These are phyloP conservation scores for Casuarius casuarius DNA, from an alignment of 2,113 vertebrate species.

Conservation along the genomic window DNA sequence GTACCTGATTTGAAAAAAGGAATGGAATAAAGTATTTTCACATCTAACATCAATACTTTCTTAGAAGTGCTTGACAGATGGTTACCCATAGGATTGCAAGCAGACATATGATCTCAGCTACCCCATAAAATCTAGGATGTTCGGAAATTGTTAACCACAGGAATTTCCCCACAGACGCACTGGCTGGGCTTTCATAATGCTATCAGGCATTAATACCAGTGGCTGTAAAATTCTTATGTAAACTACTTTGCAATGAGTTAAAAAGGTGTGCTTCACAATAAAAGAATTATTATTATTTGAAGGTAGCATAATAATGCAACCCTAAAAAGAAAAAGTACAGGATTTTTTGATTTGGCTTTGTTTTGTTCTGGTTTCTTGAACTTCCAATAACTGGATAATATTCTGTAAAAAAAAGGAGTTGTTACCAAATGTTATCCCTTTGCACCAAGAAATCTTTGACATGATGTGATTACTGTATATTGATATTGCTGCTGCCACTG, in stretches of 20 bases:
- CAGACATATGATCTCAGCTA: not conserved
- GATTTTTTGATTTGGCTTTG: not conserved
- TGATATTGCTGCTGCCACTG: not conserved
- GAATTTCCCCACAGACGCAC: not conserved
- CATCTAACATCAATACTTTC: not conserved
- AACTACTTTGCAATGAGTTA: not conserved
- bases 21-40: not conserved
- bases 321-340: not conserved
- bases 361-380: not conserved
- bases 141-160: not conserved
- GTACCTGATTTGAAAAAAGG: not conserved
- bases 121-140: not conserved
- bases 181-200: conserved; percentile 48
- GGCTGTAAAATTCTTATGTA: not conserved
- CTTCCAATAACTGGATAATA: not conserved
- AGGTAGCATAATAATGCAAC: not conserved
- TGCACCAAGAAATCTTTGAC: not conserved
- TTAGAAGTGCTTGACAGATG: not conserved
- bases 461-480: not conserved
- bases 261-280: not conserved
- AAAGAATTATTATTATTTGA: not conserved
- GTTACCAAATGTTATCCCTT: not conserved
- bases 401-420: not conserved
- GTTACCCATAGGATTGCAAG: not conserved
- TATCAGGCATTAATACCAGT: conserved; percentile 10